phyloP scores from a whole-genome alignment of 2,113 vertebrate species.

The Perca fluviatilis region DNA sequence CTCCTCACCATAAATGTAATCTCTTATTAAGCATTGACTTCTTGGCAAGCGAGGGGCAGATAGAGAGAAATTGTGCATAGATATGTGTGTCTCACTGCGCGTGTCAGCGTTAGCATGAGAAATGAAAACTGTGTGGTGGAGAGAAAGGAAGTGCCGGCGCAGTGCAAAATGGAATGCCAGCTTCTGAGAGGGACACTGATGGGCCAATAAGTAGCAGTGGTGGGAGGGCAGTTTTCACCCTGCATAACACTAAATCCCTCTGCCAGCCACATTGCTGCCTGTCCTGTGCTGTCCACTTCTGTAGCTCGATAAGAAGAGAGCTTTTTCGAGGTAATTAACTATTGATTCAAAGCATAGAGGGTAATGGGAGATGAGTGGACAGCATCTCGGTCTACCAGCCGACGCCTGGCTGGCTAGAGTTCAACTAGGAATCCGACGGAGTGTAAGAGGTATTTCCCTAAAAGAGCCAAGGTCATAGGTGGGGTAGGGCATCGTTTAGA shows the following conservation, averaged over 20 bases:
- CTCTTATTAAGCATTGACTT: slow-evolving; percentile 72
- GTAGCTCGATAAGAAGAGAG: slow-evolving; percentile 64
- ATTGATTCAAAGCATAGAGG: slow-evolving; percentile 78
- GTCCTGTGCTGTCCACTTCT: slow-evolving; percentile 59
- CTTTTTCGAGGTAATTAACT: slow-evolving; percentile 80
- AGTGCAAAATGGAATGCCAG: slow-evolving; percentile 61
- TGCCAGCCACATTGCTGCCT: slow-evolving; percentile 58
- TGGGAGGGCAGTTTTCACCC: slow-evolving; percentile 71
- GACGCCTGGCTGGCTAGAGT: slow-evolving; percentile 27
- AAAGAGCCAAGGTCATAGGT: slow-evolving; percentile 32
- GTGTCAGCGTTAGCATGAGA: slow-evolving; percentile 41
- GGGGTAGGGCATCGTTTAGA: neutral
- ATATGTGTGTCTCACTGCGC: slow-evolving; percentile 47
- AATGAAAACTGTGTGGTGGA: slow-evolving; percentile 52
- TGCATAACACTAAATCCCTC: slow-evolving; percentile 52
- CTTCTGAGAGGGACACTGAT: slow-evolving; percentile 65
- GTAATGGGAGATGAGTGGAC: slow-evolving; percentile 72
- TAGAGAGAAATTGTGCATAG: slow-evolving; percentile 43
- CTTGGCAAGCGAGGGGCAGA: slow-evolving; percentile 40
- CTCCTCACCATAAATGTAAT: slow-evolving; percentile 75
- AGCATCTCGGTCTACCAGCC: slow-evolving; percentile 51
- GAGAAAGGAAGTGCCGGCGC: slow-evolving; percentile 61
- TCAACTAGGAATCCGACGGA: slow-evolving; percentile 31
- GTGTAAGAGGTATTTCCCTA: slow-evolving; percentile 35
- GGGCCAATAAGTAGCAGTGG: slow-evolving; percentile 67